Conservation (phyloP, 2,113 vertebrate genomes). For the Gymnobelideus leadbeateri region DNA sequence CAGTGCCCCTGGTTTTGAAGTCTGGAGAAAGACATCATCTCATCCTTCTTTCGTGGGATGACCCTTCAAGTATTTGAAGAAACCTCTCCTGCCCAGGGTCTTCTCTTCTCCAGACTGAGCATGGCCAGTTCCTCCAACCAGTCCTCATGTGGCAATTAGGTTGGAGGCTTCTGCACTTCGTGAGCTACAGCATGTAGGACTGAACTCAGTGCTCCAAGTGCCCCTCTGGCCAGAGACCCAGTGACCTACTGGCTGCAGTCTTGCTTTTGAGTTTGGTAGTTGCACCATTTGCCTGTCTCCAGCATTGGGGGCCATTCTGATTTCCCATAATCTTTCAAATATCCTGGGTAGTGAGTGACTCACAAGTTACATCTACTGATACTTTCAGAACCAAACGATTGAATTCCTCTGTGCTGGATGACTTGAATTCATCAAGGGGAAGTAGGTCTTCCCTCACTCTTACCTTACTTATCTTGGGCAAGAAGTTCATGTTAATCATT, state of each 20-base stretch:
- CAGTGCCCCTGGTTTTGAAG: neutral
- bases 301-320: neutral
- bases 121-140: neutral
- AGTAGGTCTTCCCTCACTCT: neutral
- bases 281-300: neutral
- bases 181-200: neutral
- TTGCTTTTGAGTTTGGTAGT: neutral
- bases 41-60: neutral
- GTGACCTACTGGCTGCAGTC: neutral
- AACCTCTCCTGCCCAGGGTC: neutral
- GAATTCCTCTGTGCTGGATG: neutral
- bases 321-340: neutral
- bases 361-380: too few relatives aligned
- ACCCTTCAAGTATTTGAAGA: neutral
- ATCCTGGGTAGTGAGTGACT: neutral
- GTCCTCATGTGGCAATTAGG: neutral
- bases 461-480: neutral
- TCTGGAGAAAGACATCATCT: neutral
- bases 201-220: neutral
- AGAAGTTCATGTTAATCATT: neutral
- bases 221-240: neutral
- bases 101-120: neutral
- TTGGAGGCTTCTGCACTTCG: neutral
- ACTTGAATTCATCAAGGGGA: neutral
- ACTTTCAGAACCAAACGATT: neutral